Percentiles rank a stretch among this genome's conserved stretches.
Evolutionary conservation across 2,797 vertebrate genomes (phyloP).

Genomic region (Alectoris magna): DNA sequence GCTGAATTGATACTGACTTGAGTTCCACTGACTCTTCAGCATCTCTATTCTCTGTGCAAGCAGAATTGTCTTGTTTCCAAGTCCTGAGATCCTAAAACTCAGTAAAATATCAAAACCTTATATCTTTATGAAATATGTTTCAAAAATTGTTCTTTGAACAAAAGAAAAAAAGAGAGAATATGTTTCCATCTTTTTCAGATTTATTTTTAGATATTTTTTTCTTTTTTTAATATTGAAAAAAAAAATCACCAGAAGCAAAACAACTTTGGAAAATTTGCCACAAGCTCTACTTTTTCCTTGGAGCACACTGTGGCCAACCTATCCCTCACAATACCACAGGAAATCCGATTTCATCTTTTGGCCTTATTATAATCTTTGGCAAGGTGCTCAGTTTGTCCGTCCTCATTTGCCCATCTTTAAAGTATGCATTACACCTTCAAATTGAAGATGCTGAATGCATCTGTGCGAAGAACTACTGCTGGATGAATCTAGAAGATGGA

Average conservation of each 20-base stretch:
- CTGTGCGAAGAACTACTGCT: background rate
- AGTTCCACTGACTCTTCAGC: background rate
- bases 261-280: background rate
- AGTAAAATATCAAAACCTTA: background rate
- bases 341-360: background rate
- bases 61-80: background rate
- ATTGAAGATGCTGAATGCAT: background rate
- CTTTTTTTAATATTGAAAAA: background rate
- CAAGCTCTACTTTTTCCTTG: background rate
- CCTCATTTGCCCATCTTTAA: background rate
- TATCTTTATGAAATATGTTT: background rate
- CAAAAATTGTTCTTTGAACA: background rate
- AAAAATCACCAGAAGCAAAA: background rate
- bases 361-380: background rate
- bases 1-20: background rate
- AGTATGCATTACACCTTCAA: background rate
- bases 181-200: background rate
- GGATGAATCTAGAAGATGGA: background rate
- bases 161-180: background rate
- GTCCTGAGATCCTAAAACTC: background rate
- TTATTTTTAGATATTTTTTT: background rate
- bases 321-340: background rate
- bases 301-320: background rate
- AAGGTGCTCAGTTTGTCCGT: background rate
- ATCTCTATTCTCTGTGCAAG: background rate